Base-by-base conservation (phyloP, 1,140 invertebrate species). In the Papilio polytes region DNA sequence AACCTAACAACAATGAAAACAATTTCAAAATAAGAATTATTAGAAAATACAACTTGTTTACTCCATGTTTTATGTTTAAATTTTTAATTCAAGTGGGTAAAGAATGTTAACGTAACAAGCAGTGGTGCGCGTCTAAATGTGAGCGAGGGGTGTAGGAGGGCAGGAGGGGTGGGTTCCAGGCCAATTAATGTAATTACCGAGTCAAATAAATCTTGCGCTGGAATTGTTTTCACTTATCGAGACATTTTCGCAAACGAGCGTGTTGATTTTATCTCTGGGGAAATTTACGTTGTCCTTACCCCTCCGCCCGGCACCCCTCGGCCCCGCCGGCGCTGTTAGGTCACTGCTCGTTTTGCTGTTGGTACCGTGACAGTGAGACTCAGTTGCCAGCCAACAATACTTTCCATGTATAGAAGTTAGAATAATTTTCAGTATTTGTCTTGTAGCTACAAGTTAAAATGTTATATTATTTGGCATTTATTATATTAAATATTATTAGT, bases 141-240 rank as follows among this genome's bases (percentile, higher is more conserved):
- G 59, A 31, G 59, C 26, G 22, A 10, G 22, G 20, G 59, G 20
- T 26, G 22, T 12, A 3, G 10, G 9, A 44, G 18, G 44, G 73
- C 2, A 13, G 1, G 44, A 44, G 63, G 26, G 63, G 63, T 15
- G 22, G 63, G 26, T 36, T 70, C 13, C 63, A 70, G 63, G 63
- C 63, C 74, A 76, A 76, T 76, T 76, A 76, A 76, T 76, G 74
- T 76, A 76, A 76, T 76, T 76, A 76, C 74, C 44, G 46, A 74
- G 63, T 70, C 63, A 70, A 70, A 76, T 76, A 76, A 76, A 76
- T 76, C 74, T 76, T 76, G 41, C 46, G 41, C 41, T 48, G 74
- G 74, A 76, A 76, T 76, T 76, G 74, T 76, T 76, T 76, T 76
- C 74, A 76, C 74, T 76, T 76, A 76, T 76, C 74, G 74, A 76